Base-by-base conservation (phyloP, 2,888 invertebrate genomes). In the Melieria omissa region DNA sequence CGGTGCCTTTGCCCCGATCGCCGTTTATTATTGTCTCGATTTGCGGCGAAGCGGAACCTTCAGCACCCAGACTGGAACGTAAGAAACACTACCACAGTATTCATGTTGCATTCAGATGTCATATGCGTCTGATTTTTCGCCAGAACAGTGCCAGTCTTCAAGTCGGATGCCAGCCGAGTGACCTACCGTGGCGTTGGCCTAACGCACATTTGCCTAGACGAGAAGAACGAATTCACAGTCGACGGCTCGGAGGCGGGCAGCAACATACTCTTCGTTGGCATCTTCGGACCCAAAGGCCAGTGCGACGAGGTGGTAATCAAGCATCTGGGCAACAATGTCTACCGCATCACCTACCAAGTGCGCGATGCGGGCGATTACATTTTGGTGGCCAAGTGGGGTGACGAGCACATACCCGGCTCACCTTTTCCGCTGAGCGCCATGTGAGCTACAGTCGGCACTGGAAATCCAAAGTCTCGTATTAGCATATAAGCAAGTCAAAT, bases 261-360 rank as follows among this genome's bases (percentile, higher is more conserved):
- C 82, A 98, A 99, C 86, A 95, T 99, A 82, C 89, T 99, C 49
- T 96, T 95, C 88, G 96, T 98, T 49, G 98, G 97, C 63, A 93
- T 99, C 77, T 93, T 96, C 84, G 99, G 99, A 42, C 97, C 98
- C 4, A 95, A 95, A 85, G 98, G 98, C 73, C 98, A 98, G 0
- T 96, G 96, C 84, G 99, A 99, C 77, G 98, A 99, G 86, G 95
- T 98, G 41, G 92, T 92, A 82, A 92, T 98, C 75, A 96, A 96
- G 84, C 97, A 98, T 87, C 90, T 94, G 84, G 97, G 97, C 45
- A 92, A 93, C 80, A 93, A 95, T 88, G 92, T 94, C 85, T 98
- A 96, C 87, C 94, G 93, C 82, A 95, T 98, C 78, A 93, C 92
- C 87, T 98, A 98, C 87, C 89, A 94, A 76, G 94, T 96, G 69